Percentiles rank a stretch among this genome's conserved stretches.
These are phyloP conservation scores for Arbacia lixula DNA, from an alignment of 53 echinoderm and acorn worm genomes.

Conservation along the genomic window DNA sequence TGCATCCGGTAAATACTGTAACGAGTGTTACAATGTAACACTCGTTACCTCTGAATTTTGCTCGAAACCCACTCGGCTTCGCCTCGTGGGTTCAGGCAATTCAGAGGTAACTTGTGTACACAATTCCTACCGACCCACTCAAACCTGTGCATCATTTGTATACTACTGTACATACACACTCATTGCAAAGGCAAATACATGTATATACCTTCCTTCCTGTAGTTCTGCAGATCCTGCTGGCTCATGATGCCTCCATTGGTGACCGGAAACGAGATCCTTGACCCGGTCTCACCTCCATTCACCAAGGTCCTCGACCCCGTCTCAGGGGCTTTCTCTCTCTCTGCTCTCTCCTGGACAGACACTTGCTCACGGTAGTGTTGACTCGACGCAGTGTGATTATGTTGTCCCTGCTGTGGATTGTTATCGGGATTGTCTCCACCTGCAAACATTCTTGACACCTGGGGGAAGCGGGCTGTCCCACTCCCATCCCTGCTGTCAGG, in stretches of 20 bases:
- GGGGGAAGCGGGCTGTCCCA: slow-evolving; percentile 5
- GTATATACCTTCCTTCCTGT: slow-evolving; percentile 12
- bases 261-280: slow-evolving; percentile 5
- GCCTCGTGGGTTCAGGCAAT: too few species aligned
- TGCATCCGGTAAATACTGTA: too few species aligned
- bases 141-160: too few species aligned
- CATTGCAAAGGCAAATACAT: too few species aligned
- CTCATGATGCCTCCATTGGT: background rate
- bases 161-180: too few species aligned
- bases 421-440: background rate
- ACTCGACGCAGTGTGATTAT: too few species aligned
- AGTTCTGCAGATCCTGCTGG: slow-evolving; percentile 15
- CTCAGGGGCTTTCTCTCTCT: background rate
- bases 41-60: too few species aligned
- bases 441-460: slow-evolving; percentile 10
- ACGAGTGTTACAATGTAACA: too few species aligned
- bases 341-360: background rate
- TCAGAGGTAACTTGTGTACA: too few species aligned
- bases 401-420: too few species aligned
- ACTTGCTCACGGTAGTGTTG: background rate
- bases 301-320: background rate
- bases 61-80: too few species aligned
- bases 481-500: background rate
- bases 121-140: too few species aligned
- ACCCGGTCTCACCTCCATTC: background rate